These are phyloP conservation scores for Entomobrya proxima DNA, from an alignment of 2,888 invertebrate species.

Conservation along the genomic window DNA sequence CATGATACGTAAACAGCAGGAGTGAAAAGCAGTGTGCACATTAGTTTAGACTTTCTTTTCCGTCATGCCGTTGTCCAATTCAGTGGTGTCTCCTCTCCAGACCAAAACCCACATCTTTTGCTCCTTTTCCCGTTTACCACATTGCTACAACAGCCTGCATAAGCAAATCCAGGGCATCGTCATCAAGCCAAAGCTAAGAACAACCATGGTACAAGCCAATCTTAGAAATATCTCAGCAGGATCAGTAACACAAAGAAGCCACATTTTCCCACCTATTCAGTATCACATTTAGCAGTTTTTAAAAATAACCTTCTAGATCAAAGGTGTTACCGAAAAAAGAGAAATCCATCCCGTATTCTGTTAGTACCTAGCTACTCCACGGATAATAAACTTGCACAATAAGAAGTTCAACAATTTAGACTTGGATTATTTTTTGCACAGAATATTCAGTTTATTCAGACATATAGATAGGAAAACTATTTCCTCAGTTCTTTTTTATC, in stretches of 20 bases:
- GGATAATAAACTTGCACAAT: no score
- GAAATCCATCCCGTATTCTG: no score
- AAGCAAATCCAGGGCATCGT: neutral
- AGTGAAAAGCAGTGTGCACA: slow-evolving; percentile 52
- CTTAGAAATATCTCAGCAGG: neutral
- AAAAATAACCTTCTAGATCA: no score
- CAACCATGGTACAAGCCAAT: neutral
- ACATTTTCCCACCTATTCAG: neutral
- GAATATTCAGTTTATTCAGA: no score
- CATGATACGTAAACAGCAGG: slow-evolving; percentile 41
- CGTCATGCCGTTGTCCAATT: slow-evolving; percentile 55
- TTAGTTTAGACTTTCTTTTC: slow-evolving; percentile 54
- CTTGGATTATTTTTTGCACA: no score
- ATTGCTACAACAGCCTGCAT: neutral
- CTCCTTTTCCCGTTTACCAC: neutral
- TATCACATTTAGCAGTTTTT: no score
- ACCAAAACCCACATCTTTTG: neutral
- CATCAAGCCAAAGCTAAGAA: neutral
- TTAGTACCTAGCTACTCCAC: no score
- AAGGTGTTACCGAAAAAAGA: no score
- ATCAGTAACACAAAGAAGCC: neutral
- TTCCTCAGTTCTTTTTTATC: no score
- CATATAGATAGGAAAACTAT: no score
- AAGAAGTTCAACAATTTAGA: no score
- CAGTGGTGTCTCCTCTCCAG: slow-evolving; percentile 18